A percentile compares a stretch with the other conserved stretches of the same genome.
Conservation (phyloP, 2,797 vertebrate genomes). For the Cetoscarus ocellatus region DNA sequence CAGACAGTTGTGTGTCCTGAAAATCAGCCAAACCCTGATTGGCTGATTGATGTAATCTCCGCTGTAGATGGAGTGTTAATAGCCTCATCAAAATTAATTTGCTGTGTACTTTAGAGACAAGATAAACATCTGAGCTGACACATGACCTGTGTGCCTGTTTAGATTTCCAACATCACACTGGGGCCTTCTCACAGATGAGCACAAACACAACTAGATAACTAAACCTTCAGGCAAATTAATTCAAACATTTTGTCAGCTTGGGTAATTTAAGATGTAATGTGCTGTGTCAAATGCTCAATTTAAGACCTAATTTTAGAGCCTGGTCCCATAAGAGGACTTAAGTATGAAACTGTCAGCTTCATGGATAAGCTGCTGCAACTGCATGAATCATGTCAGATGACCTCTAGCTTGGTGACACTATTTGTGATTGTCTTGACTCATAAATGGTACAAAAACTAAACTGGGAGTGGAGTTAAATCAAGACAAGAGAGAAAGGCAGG, state of each 20-base stretch:
- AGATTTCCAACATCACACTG: background rate
- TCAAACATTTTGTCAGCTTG: background rate
- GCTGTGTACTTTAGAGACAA: slow-evolving; percentile 29
- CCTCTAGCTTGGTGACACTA: background rate
- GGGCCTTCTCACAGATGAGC: background rate
- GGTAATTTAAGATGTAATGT: slow-evolving; percentile 2
- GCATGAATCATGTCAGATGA: slow-evolving; percentile 8
- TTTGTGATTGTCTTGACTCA: slow-evolving; percentile 5
- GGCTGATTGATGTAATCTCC: slow-evolving; percentile 57
- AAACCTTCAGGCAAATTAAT: background rate
- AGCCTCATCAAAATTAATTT: slow-evolving; percentile 58
- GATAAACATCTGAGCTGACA: slow-evolving; percentile 50
- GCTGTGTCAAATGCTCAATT: background rate
- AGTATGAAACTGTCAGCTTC: slow-evolving; percentile 14
- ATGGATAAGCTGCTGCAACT: background rate
- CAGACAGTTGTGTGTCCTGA: slow-evolving; percentile 35
- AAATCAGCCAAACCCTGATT: slow-evolving; percentile 58
- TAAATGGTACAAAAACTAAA: background rate
- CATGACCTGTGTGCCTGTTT: slow-evolving; percentile 13
- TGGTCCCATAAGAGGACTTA: background rate
- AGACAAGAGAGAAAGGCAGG: background rate
- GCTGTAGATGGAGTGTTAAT: slow-evolving; percentile 54
- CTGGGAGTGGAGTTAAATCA: background rate
- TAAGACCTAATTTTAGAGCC: background rate
- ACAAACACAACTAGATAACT: background rate